phyloP scores from a whole-genome alignment of 2,888 invertebrate genomes.

The Aphidius colemani region DNA sequence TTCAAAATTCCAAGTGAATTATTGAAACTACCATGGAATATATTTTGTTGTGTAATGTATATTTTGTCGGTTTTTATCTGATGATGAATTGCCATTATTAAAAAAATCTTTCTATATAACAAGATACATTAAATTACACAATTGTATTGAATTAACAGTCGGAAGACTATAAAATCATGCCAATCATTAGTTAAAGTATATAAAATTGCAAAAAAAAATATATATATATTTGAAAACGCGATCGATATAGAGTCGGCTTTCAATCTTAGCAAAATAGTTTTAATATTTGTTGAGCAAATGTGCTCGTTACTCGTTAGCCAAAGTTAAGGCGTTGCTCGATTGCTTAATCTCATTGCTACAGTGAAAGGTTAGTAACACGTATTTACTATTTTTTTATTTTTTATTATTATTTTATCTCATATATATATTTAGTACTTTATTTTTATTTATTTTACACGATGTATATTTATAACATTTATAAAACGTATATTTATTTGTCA shows the following conservation, averaged over 20 bases:
- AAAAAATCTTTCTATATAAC: slow-evolving; percentile 6
- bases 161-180: not conserved
- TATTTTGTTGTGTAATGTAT: slow-evolving; percentile 7
- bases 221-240: not conserved
- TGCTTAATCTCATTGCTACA: slow-evolving; percentile 32
- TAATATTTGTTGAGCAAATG: slow-evolving; percentile 18
- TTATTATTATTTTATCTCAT: not conserved
- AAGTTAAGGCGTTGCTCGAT: slow-evolving; percentile 37
- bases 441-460: not conserved
- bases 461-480: not conserved
- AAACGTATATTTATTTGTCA: not conserved
- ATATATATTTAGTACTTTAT: not conserved
- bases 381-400: slow-evolving; percentile 1
- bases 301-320: slow-evolving; percentile 28
- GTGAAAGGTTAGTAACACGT: slow-evolving; percentile 45
- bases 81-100: slow-evolving; percentile 8
- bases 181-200: not conserved
- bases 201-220: not conserved
- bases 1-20: slow-evolving; percentile 11
- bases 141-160: slow-evolving; percentile 11
- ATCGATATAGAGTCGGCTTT: not conserved
- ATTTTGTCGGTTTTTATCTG: not conserved
- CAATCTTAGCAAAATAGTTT: not conserved
- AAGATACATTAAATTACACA: slow-evolving; percentile 9
- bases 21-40: not conserved